Evolutionary conservation across 53 echinoderm and acorn worm species (phyloP), one percentile per base, ranked within the genome.

Genomic region (Henricia sp.): DNA sequence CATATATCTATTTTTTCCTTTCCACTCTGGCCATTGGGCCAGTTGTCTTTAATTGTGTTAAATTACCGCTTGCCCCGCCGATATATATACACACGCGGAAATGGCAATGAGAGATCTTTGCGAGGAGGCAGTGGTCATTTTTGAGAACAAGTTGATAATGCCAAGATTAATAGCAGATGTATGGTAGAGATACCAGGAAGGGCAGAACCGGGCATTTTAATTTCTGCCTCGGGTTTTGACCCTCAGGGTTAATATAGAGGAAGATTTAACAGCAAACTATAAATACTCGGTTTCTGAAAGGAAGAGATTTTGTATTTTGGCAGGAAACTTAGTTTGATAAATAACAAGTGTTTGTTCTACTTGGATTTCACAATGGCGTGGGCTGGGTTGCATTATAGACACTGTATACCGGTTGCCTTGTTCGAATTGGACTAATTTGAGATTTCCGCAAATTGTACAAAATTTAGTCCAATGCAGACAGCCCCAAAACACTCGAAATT

Each of bases 1-100:
- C 56, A 76, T 59, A 76, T 76, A 76, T 76, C 76, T 76, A 76
- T 76, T 57, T 76, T 76, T 76, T 76, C 57, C 57, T 59, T 57
- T 76, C 67, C 57, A 57, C n/a, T 58, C 38, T 76, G 76, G 73
- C 76, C 56, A 76, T 76, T 76, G 76, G 57, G 76, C 76, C 76
- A 76, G 56, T 76, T 76, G 59, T 56, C 57, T 76, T 76, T 76
- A 76, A 76, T 76, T 76, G 76, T 76, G 76, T 76, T 76, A 76
- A 76, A 76, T 76, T 76, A 76, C 76, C 76, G 56, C 41, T 40
- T 76, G 76, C 76, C 76, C 40, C 39, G 39, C 38, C 27, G 76
- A 76, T 76, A n/a, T n/a, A n/a, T n/a, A n/a, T n/a, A n/a, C n/a
- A n/a, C n/a, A 57, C 59, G 37, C 56, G 59, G 76, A 76, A 76